phyloP scores from a whole-genome alignment of 2,888 invertebrate genomes.

The Odontomyia ornata region DNA sequence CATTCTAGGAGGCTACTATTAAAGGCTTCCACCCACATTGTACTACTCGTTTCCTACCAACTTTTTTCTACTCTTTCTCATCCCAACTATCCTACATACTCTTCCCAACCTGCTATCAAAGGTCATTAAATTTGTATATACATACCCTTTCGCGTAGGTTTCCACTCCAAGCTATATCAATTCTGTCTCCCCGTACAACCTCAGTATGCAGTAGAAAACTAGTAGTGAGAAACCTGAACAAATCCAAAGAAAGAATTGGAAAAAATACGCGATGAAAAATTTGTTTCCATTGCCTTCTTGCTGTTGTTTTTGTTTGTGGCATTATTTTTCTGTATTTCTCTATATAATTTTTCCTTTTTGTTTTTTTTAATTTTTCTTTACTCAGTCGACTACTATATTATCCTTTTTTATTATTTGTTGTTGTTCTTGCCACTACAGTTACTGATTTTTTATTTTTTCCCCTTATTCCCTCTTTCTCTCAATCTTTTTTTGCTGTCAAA shows the following conservation, averaged over 20 bases:
- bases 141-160: neutral
- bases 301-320: neutral
- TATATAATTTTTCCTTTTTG: neutral
- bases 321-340: neutral
- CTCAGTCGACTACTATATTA: neutral
- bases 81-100: too few relatives aligned
- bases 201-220: too few relatives aligned
- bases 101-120: too few relatives aligned
- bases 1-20: too few relatives aligned
- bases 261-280: conserved; percentile 5
- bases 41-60: too few relatives aligned
- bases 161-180: neutral
- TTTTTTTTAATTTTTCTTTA: neutral
- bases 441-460: neutral
- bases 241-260: too few relatives aligned
- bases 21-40: too few relatives aligned
- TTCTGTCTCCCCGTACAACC: neutral
- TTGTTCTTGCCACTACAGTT: neutral
- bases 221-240: neutral
- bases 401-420: neutral
- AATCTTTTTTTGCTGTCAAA: conserved; percentile 36
- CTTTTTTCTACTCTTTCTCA: too few relatives aligned
- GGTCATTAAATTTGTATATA: neutral
- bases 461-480: neutral
- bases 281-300: conserved; percentile 20